Evolutionary conservation across 2,797 vertebrate genomes (phyloP), one percentile per base, ranked within the genome.

Genomic region (Cirrhinus molitorella): DNA sequence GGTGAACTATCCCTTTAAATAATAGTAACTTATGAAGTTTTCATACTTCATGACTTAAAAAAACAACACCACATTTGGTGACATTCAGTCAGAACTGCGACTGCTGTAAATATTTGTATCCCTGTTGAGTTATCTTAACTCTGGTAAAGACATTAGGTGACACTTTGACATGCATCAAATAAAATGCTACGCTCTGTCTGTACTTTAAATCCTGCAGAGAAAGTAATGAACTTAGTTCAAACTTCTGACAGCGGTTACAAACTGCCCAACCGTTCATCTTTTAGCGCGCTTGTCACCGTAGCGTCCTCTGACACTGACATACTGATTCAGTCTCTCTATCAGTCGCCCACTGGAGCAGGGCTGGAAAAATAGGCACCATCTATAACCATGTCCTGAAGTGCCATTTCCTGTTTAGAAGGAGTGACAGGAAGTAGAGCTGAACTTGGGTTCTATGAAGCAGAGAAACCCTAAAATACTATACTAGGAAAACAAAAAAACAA

Each of bases 341-440:
- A 83, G 47, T 82, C 82, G 72, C 81, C 76, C 70, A 83, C 75
- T 34, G 53, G 47, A 85, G 75, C 79, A 77, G 65, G 11, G 17
- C 55, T 49, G 53, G 53, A 67, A 74, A 78, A 84, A 76, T 23
- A 45, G 63, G 40, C 59, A 68, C 71, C 70, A 72, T 82, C 63
- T 75, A 88, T 84, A 82, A 79, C 76, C 43, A 25, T 37, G 23
- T 47, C 74, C 19, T 70, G 17, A 21, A 74, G 23, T 59, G 66
- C 28, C 87, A 82, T 79, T 76, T 85, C 47, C 83, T 79, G 83
- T 66, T 85, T 79, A 87, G 68, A 66, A 84, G 40, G 65, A 84
- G 47, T 74, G 83, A 83, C 66, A 76, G 43, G 23, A 85, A 75
- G 43, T 79, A 59, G 83, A 71, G 59, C 55, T 47, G 77, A 66